Conservation (phyloP, 1,140 invertebrate species). For the Meloidogyne chitwoodi region DNA sequence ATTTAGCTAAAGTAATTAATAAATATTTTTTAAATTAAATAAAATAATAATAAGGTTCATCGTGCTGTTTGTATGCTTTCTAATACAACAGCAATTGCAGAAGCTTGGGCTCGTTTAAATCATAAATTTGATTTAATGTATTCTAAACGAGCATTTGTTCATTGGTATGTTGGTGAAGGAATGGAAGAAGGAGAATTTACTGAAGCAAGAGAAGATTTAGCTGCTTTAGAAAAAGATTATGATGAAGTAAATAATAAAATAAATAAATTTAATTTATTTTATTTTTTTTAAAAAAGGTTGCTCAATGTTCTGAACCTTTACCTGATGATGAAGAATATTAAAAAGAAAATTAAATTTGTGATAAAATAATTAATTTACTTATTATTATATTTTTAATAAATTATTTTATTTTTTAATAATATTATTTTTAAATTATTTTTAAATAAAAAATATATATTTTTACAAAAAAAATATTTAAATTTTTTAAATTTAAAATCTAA, state of each 20-base stretch:
- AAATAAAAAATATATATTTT: too few species aligned
- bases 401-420: too few species aligned
- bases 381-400: too few species aligned
- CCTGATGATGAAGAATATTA: background rate
- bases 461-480: too few species aligned
- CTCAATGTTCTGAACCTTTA: background rate
- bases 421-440: too few species aligned
- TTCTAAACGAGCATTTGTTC: slow-evolving; percentile 75
- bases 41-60: slow-evolving; percentile 37
- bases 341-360: background rate
- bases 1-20: slow-evolving; percentile 46
- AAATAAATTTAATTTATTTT: background rate
- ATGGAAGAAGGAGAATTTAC: slow-evolving; percentile 82
- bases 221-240: slow-evolving; percentile 59
- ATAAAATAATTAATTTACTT: too few species aligned
- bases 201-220: slow-evolving; percentile 79
- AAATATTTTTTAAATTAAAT: background rate
- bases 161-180: slow-evolving; percentile 77
- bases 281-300: background rate
- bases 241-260: slow-evolving; percentile 31
- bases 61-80: slow-evolving; percentile 71
- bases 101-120: slow-evolving; percentile 72
- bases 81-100: slow-evolving; percentile 72
- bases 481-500: too few species aligned
- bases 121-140: slow-evolving; percentile 70